Conservation (phyloP, 2,888 invertebrate genomes). For the Drosophila monieri region DNA sequence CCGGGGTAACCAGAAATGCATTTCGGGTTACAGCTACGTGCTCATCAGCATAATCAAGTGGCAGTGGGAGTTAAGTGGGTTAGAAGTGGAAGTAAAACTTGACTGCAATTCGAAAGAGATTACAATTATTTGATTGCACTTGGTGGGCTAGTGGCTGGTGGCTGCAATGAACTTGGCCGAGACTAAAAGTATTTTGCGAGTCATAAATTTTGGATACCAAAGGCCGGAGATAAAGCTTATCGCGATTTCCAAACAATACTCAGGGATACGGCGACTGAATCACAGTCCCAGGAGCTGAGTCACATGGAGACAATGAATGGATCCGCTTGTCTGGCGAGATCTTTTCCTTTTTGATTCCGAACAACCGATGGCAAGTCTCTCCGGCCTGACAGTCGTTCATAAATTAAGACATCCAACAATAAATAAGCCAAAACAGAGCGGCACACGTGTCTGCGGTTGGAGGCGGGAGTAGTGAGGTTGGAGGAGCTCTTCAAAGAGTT, state of each 20-base stretch:
- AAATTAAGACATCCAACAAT: conserved; percentile 79
- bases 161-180: conserved; percentile 18
- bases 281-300: conserved; percentile 30
- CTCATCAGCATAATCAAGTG: conserved; percentile 71
- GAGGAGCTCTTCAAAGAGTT: conserved; percentile 75
- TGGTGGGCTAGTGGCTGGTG: conserved; percentile 2
- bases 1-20: conserved; percentile 59
- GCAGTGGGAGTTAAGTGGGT: conserved; percentile 13
- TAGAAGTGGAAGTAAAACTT: conserved; percentile 39
- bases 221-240: conserved; percentile 40
- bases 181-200: conserved; percentile 55
- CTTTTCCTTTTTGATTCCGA: conserved; percentile 12
- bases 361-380: conserved; percentile 37
- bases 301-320: conserved; percentile 45
- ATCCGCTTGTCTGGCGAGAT: conserved; percentile 51
- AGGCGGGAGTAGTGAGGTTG: conserved; percentile 50
- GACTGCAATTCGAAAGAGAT: conserved; percentile 73
- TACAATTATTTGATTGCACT: conserved; percentile 76
- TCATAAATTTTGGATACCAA: conserved; percentile 64
- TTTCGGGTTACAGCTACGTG: conserved; percentile 67
- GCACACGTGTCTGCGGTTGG: conserved; percentile 19
- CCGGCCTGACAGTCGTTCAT: conserved; percentile 67
- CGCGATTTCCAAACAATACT: conserved; percentile 38
- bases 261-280: conserved; percentile 26
- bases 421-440: conserved; percentile 61